Percentiles rank a stretch among this genome's conserved stretches.
phyloP scores from a whole-genome alignment of 2,113 vertebrate species.

The Elachura formosa region DNA sequence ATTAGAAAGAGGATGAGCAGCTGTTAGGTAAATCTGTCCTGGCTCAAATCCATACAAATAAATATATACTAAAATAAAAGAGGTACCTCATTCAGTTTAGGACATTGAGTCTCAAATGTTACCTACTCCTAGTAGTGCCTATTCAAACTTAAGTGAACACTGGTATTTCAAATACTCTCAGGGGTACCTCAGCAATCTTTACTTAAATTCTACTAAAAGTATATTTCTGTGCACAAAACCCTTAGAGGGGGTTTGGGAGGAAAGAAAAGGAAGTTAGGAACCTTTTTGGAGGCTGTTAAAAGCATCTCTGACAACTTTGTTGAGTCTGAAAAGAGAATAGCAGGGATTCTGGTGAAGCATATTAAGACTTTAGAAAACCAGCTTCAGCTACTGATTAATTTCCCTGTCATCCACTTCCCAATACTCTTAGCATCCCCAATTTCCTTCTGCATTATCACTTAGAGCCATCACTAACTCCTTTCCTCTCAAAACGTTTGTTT shows the following conservation, averaged over 20 bases:
- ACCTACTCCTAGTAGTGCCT: neutral
- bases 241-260: too few species aligned
- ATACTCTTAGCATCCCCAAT: neutral
- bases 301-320: neutral
- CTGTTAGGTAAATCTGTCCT: slow-evolving; percentile 3
- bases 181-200: neutral
- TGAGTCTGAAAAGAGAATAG: neutral
- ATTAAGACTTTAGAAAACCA: neutral
- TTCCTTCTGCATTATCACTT: neutral
- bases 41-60: neutral
- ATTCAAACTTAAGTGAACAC: neutral
- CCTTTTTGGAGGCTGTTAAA: neutral
- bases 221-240: neutral
- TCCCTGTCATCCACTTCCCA: neutral
- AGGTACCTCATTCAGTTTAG: neutral
- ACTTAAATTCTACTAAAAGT: neutral
- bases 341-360: neutral
- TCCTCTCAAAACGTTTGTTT: neutral
- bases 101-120: neutral
- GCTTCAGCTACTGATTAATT: neutral
- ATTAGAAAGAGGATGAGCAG: slow-evolving; percentile 11
- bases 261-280: neutral
- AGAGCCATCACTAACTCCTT: neutral
- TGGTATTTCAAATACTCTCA: neutral
- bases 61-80: neutral